These are phyloP conservation scores for Oxyura jamaicensis DNA, from an alignment of 2,113 vertebrate species.

Conservation along the genomic window DNA sequence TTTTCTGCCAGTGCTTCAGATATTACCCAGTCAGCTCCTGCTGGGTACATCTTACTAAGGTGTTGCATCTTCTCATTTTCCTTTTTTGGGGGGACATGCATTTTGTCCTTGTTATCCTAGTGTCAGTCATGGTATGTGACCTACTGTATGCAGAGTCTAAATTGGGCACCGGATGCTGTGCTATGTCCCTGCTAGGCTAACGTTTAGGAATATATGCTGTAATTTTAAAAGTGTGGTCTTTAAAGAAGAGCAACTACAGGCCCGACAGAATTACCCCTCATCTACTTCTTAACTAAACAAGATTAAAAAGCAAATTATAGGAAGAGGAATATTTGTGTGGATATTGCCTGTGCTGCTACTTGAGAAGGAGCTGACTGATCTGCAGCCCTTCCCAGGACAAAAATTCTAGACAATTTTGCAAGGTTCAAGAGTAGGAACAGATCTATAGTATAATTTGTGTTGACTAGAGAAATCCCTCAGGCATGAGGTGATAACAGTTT, in stretches of 20 bases:
- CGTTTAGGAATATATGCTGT: background rate
- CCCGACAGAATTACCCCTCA: background rate
- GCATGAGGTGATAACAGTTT: background rate
- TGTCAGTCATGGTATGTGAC: background rate
- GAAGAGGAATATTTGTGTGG: background rate
- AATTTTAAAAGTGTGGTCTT: background rate
- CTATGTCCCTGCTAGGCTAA: background rate
- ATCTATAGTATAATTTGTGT: background rate
- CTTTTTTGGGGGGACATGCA: no score
- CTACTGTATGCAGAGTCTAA: background rate
- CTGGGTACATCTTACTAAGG: background rate
- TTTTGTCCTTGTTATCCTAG: background rate
- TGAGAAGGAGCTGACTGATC: background rate
- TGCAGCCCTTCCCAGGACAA: background rate
- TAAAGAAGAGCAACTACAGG: background rate
- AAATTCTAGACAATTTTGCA: background rate
- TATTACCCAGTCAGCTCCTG: background rate
- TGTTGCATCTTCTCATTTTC: background rate
- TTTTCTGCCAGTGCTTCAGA: background rate
- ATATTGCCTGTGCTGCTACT: background rate
- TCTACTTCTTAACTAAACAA: background rate
- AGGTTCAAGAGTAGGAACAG: background rate
- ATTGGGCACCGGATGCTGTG: background rate
- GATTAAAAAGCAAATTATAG: background rate
- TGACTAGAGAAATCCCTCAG: background rate